Base-by-base conservation (phyloP, 2,797 vertebrate species). In the Sebastes vulpes region DNA sequence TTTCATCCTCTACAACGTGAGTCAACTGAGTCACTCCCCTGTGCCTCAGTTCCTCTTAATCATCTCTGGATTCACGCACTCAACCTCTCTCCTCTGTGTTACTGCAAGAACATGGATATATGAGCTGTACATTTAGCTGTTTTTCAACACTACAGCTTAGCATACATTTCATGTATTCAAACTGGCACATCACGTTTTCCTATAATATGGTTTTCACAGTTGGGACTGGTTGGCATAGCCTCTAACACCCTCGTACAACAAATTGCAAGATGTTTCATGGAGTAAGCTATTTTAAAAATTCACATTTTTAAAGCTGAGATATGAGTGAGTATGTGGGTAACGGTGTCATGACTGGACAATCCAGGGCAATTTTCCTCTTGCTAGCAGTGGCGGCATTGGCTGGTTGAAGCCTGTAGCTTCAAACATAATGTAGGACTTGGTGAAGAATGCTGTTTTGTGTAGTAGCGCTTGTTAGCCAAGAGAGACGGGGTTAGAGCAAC, bases 11-110 rank as follows among this genome's bases (percentile, higher is more conserved):
- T 77, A 32, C 69, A 57, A 3, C n/a, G 52, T 92, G 90, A 94
- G 65, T 84, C 65, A 85, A 76, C 75, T 84, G 81, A 87, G 84
- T 92, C 93, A 90, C 75, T 75, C 72, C 65, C 58, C 68, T 72
- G 72, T 80, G 85, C 78, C 64, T 77, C 75, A 48, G 48, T 65
- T 90, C 79, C 72, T 38, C 88, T 79, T 89, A 81, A 88, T 93
- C 83, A 83, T 88, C 73, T 71, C 72, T 69, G 76, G 56, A 85
- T 77, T 82, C 57, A 77, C 25, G 26, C 70, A 63, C 58, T 75
- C 16, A 21, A 26, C 68, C 21, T n/a, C 1, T 63, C 25, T 32
- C 23, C 9, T 60, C 32, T 74, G 18, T 61, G 20, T 32, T 64
- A 70, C 38, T 56, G 28, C 11, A 46, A 56, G 16, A 63, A 25